Evolutionary conservation across 2,797 vertebrate species (phyloP).

Genomic region (Benthosema pterotum): DNA sequence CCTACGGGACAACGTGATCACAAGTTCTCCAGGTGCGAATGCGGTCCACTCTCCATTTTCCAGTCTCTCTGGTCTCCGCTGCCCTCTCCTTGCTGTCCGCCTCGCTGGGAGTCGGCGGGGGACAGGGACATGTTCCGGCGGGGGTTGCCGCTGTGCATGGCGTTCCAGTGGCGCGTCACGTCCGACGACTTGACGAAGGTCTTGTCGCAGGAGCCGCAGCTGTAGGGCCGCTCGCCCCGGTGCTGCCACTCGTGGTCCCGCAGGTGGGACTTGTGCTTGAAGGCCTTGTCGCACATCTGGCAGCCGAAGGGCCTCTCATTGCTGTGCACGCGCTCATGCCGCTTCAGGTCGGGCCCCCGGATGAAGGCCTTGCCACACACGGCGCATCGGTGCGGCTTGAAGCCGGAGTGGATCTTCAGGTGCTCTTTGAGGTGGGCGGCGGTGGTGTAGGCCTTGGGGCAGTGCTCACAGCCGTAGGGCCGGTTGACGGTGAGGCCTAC

Average conservation of each 20-base stretch:
- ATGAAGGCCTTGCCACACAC: slow-evolving; percentile 98
- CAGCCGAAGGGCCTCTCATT: slow-evolving; percentile 97
- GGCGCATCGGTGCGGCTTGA: slow-evolving; percentile 96
- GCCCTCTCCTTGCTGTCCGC: slow-evolving; percentile 70
- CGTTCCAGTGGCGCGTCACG: slow-evolving; percentile 97
- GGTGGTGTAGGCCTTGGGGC: slow-evolving; percentile 96
- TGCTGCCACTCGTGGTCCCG: slow-evolving; percentile 98
- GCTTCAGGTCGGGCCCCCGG: slow-evolving; percentile 94
- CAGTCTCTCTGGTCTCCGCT: slow-evolving; percentile 86
- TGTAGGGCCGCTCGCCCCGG: slow-evolving; percentile 95
- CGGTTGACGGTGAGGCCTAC: slow-evolving; percentile 94
- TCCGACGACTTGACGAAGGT: slow-evolving; percentile 99
- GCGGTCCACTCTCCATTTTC: slow-evolving; percentile 91
- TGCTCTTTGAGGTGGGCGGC: slow-evolving; percentile 98
- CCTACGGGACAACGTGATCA: slow-evolving; percentile 43
- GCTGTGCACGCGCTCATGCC: slow-evolving; percentile 97
- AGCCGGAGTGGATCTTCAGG: slow-evolving; percentile 97
- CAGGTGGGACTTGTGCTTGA: slow-evolving; percentile 99
- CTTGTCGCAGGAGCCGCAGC: slow-evolving; percentile 96
- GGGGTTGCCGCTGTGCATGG: slow-evolving; percentile 92
- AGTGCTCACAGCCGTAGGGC: slow-evolving; percentile 96
- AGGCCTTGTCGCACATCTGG: slow-evolving; percentile 98
- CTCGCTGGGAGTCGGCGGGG: slow-evolving; percentile 86
- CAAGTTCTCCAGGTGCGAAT: slow-evolving; percentile 77
- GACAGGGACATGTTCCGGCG: slow-evolving; percentile 90